Evolutionary conservation across 2,888 invertebrate genomes (phyloP), one percentile per base, ranked within the genome.

Genomic region (Drosophila diplacantha): DNA sequence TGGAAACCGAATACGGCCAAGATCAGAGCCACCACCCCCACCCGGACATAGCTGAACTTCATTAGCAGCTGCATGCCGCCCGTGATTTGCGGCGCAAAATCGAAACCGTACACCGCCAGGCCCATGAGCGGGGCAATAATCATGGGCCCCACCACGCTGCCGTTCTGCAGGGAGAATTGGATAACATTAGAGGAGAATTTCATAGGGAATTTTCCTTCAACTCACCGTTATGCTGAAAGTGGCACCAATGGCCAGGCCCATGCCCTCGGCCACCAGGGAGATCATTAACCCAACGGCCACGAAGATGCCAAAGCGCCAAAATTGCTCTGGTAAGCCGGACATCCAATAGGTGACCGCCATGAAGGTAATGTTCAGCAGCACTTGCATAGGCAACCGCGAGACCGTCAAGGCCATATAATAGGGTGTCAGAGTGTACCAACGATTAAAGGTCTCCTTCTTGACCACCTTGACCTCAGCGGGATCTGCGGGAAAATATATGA

Each of bases 181-280:
- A 12, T 3, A 16, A 7, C 1, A 12, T 50, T 24, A 16, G 3
- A 8, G 2, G 22, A 5, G 8, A 22, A 35, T 5, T 12, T 35
- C n/a, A 4, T 26, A 9, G 12, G 7, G 12, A 20, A 29, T 3
- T 18, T 11, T 2, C 7, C 2, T 6, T 3, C 18, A 34, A 89
- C 90, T 90, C 83, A 93, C 93, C 73, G 91, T 90, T 56, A 93
- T 90, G 82, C 89, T 92, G 72, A 93, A 93, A 11, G 92, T 88
- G 4, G 93, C 91, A 52, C 95, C 95, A 74, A 95, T 93, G 0
- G 94, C 91, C 64, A 95, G 84, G 0, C 95, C 95, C 85, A 95
- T 90, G 32, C 94, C 93, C 85, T 95, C 95, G 18, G 94, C 92
- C 0, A 93, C 93, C 38, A 95, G 88, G 0, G 94, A 93, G 9